Percentiles rank a stretch among this genome's conserved stretches.
Conservation (phyloP, 2,113 vertebrate genomes). For the Diglossa brunneiventris region DNA sequence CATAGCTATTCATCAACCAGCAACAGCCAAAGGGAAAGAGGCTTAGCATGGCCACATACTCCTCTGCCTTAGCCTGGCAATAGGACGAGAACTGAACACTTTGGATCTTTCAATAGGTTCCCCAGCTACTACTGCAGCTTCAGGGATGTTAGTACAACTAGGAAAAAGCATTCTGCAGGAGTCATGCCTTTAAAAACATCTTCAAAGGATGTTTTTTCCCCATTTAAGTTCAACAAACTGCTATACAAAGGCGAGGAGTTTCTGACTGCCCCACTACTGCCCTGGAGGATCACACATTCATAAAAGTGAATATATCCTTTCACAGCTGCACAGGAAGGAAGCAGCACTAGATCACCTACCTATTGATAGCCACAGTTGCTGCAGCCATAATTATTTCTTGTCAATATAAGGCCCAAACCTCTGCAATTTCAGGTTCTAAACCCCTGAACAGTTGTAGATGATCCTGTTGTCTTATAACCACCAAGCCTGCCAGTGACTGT, state of each 20-base stretch:
- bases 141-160: neutral
- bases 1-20: neutral
- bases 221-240: neutral
- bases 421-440: neutral
- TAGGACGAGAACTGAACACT: neutral
- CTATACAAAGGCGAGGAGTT: neutral
- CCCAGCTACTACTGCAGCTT: neutral
- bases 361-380: neutral
- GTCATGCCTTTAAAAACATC: neutral
- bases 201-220: neutral
- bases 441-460: neutral
- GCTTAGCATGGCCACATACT: accelerated
- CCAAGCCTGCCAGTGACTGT: neutral
- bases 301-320: neutral
- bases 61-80: neutral
- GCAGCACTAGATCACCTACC: neutral
- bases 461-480: neutral
- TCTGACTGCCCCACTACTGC: neutral
- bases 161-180: neutral
- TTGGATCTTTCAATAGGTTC: neutral
- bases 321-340: neutral
- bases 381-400: neutral
- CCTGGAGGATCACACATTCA: neutral
- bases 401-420: neutral
- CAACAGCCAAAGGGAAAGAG: neutral